A percentile compares a stretch with the other conserved stretches of the same genome.
Conservation (phyloP, 2,888 invertebrate species). For the Acanthosepion pharaonis region DNA sequence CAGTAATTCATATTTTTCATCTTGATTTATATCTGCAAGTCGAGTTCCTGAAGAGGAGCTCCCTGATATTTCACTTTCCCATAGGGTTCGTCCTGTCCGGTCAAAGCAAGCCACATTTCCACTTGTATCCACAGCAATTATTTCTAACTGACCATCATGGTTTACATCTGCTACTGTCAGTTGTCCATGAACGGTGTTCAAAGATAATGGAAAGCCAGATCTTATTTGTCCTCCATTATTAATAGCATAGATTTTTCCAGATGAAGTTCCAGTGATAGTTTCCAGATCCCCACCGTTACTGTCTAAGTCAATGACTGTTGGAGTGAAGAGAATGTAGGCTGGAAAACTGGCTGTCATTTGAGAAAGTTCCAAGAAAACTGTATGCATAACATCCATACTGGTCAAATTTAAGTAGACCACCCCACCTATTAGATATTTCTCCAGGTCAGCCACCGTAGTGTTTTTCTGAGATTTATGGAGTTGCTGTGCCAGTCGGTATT, state of each 20-base stretch:
- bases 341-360: constrained; percentile 64
- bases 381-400: constrained; percentile 56
- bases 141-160: constrained; percentile 62
- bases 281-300: constrained; percentile 63
- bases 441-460: constrained; percentile 57
- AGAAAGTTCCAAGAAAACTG: constrained; percentile 55
- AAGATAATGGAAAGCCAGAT: constrained; percentile 65
- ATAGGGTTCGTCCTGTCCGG: constrained; percentile 58
- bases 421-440: constrained; percentile 65
- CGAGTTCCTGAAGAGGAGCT: constrained; percentile 64
- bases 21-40: constrained; percentile 63
- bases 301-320: constrained; percentile 69
- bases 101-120: constrained; percentile 67
- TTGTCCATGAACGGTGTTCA: constrained; percentile 65
- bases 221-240: constrained; percentile 56
- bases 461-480: constrained; percentile 55
- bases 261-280: constrained; percentile 67
- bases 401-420: constrained; percentile 64
- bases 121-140: constrained; percentile 67
- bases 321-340: constrained; percentile 68
- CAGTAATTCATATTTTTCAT: constrained; percentile 66
- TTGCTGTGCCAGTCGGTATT: constrained; percentile 61
- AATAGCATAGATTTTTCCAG: constrained; percentile 67
- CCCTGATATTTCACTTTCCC: constrained; percentile 66
- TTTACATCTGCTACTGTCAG: constrained; percentile 68